A percentile compares a stretch with the other conserved stretches of the same genome.
Evolutionary conservation across 2,888 invertebrate genomes (phyloP).

Genomic region (Tetrapedia diversipes): DNA sequence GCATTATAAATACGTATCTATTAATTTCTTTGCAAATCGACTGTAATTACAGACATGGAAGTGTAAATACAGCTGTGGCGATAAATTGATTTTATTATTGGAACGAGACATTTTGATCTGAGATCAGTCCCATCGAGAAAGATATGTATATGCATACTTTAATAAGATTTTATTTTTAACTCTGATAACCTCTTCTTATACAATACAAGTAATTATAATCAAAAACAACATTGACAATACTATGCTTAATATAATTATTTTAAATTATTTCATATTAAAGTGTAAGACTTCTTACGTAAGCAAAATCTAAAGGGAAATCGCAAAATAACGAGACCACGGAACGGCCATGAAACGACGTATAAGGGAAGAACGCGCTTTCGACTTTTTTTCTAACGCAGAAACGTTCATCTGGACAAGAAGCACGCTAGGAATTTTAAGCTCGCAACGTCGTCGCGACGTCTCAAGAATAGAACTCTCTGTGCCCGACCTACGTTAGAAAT

Average conservation of each 20-base stretch:
- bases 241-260: neutral
- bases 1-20: neutral
- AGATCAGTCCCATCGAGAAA: neutral
- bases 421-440: slow-evolving; percentile 36
- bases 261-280: slow-evolving; percentile 1
- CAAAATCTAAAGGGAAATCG: slow-evolving; percentile 3
- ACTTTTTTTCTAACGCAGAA: slow-evolving; percentile 23
- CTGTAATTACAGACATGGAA: slow-evolving; percentile 1
- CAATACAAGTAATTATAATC: neutral
- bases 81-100: slow-evolving; percentile 22
- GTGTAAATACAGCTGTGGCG: slow-evolving; percentile 17
- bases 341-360: slow-evolving; percentile 1
- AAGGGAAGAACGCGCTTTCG: neutral
- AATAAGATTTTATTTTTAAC: neutral
- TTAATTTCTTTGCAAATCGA: neutral
- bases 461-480: slow-evolving; percentile 6
- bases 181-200: too few relatives aligned
- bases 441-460: slow-evolving; percentile 7
- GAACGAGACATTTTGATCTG: slow-evolving; percentile 1
- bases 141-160: neutral
- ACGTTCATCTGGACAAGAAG: slow-evolving; percentile 11
- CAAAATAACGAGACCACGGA: neutral
- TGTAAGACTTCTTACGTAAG: neutral
- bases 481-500: neutral
- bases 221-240: neutral